These are phyloP conservation scores for Oreochromis mossambicus DNA, from an alignment of 2,797 vertebrate genomes.

Conservation along the genomic window DNA sequence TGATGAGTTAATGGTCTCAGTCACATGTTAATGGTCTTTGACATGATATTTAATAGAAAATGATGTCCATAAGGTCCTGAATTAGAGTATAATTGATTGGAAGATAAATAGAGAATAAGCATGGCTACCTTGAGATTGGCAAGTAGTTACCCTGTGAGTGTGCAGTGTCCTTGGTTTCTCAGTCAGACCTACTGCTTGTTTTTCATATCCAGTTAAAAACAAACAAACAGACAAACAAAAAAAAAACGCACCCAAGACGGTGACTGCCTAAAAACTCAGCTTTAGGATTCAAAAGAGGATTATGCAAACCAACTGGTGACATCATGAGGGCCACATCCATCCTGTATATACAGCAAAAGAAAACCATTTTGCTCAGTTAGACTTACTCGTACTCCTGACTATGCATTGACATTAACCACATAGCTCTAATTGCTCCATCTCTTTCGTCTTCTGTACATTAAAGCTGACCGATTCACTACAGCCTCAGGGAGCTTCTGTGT, in stretches of 20 bases:
- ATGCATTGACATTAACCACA: constrained; percentile 44
- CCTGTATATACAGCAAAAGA: background rate
- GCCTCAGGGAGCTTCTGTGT: constrained; percentile 26
- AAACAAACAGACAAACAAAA: background rate
- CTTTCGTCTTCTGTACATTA: constrained; percentile 50
- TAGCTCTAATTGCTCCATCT: constrained; percentile 48
- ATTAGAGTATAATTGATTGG: background rate
- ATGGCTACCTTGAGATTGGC: background rate
- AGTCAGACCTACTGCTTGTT: background rate
- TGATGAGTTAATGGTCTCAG: background rate
- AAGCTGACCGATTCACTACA: constrained; percentile 23
- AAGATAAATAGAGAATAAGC: background rate
- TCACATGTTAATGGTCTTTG: background rate
- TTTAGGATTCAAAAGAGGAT: background rate
- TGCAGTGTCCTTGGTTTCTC: background rate
- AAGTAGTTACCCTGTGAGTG: background rate
- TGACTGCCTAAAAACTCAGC: background rate
- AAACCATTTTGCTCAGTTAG: background rate
- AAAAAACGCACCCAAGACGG: background rate
- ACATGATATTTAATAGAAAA: background rate
- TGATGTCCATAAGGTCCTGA: background rate
- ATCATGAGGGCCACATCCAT: background rate
- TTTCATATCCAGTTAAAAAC: background rate
- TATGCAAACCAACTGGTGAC: background rate
- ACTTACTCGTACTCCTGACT: background rate